These are phyloP conservation scores for Caenorhabditis macrosperma DNA, from an alignment of 2,888 invertebrate genomes.

Conservation along the genomic window DNA sequence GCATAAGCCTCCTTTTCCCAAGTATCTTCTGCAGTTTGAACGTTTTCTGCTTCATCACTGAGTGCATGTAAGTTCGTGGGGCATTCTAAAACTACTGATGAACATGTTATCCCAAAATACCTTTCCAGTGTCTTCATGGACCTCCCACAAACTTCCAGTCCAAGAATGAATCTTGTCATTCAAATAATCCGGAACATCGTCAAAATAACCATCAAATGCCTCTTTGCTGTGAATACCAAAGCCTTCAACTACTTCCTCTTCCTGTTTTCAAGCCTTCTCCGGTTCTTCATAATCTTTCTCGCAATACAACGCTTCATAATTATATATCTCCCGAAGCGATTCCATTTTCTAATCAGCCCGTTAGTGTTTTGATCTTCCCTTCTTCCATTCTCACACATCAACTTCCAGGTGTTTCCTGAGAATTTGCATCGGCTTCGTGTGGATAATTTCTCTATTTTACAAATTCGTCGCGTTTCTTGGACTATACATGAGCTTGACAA, in stretches of 20 bases:
- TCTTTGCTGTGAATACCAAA: not conserved
- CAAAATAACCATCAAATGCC: not conserved
- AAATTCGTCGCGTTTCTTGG: not conserved
- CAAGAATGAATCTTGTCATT: not conserved
- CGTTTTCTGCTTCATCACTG: not conserved
- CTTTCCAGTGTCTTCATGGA: not conserved
- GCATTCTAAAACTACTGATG: too few relatives aligned
- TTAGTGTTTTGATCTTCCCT: not conserved
- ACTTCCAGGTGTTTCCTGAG: constrained; percentile 2
- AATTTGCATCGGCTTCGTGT: not conserved
- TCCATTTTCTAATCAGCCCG: constrained; percentile 13
- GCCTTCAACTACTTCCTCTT: not conserved
- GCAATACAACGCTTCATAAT: constrained; percentile 21
- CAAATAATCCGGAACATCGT: not conserved
- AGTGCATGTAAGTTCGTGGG: constrained; percentile 3
- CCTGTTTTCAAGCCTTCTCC: not conserved
- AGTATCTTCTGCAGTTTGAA: constrained; percentile 1
- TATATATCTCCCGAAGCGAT: not conserved
- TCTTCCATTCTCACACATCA: not conserved
- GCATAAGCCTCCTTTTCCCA: not conserved
- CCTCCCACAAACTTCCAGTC: not conserved
- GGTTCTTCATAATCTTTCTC: constrained; percentile 7
- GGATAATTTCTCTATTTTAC: not conserved
- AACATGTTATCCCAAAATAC: not conserved
- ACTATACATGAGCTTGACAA: not conserved